Base-by-base conservation (phyloP, 2,113 vertebrate species). In the Sinocyclocheilus maitianheensis region DNA sequence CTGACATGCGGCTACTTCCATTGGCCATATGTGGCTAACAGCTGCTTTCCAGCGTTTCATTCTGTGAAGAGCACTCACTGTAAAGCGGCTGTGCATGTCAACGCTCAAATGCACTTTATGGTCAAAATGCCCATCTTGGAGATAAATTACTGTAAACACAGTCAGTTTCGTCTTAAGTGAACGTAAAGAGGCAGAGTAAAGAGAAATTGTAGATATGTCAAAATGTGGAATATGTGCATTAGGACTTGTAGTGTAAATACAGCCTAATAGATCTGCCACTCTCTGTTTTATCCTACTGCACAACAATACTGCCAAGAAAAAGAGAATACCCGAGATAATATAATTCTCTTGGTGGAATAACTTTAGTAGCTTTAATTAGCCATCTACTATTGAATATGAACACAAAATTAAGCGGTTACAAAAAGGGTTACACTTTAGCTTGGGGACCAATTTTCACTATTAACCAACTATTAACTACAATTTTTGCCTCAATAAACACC, bases 21-120 rank as follows among this genome's bases (percentile, higher is more conserved):
- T 43, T 22, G 20, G 3, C 71, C 37, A 43, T 69, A 69, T 12
- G 20, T 10, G 37, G 18, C 69, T 43, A 37, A n/a, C 37, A 74
- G 71, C 37, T 74, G 71, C 71, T 74, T 74, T 74, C 20, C 71
- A 43, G 22, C 20, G 10, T 74, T 74, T 74, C 71, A 74, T 43
- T 74, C 20, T 43, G 20, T 22, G 37, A 74, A 74, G 37, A 69
- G 71, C 71, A 74, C 34, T 74, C 37, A 74, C 71, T 74, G 37
- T 74, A 74, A 74, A 5, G 20, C 11, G 71, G 71, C 37, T 74
- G 9, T 74, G 34, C 69, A 72, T 72, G 71, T 74, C 37, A 74
- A 43, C 3, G 4, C 37, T 43, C 9, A n/a, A 74, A 74, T 74
- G 71, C 71, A 74, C 71, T 43, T 74, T 43, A n/a, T 74, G 37